Evolutionary conservation across 2,888 invertebrate species (phyloP).

Genomic region (Tenodera sinensis): DNA sequence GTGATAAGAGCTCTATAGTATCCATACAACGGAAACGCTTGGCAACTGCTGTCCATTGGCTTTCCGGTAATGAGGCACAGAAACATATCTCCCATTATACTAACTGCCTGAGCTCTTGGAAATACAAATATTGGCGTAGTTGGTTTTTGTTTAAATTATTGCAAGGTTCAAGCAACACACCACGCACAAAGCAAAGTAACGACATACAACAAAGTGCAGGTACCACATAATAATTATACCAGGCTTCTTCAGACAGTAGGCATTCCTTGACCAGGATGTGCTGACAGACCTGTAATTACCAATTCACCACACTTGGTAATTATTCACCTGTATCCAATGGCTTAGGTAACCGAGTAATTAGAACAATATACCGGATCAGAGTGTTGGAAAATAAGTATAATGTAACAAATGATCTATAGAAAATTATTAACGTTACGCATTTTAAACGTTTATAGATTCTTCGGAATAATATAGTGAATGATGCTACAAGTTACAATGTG

Average conservation of each 20-base stretch:
- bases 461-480: too few relatives aligned
- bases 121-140: too few relatives aligned
- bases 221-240: too few relatives aligned
- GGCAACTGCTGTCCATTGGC: too few relatives aligned
- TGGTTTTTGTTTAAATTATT: neutral
- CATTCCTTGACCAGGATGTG: neutral
- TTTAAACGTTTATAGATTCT: neutral
- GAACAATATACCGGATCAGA: neutral
- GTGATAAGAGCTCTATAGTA: too few relatives aligned
- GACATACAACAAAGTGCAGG: neutral
- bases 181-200: neutral
- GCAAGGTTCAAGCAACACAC: neutral
- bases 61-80: too few relatives aligned
- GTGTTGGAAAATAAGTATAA: neutral
- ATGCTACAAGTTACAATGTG: too few relatives aligned
- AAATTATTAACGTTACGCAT: neutral
- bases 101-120: too few relatives aligned
- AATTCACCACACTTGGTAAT: neutral
- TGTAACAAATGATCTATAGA: neutral
- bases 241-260: neutral
- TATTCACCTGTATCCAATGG: neutral
- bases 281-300: neutral
- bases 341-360: neutral
- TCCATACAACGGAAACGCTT: too few relatives aligned
- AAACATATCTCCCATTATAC: too few relatives aligned